Evolutionary conservation across 2,113 vertebrate genomes (phyloP), one percentile per base, ranked within the genome.

Genomic region (Dicerorhinus sumatrensis): DNA sequence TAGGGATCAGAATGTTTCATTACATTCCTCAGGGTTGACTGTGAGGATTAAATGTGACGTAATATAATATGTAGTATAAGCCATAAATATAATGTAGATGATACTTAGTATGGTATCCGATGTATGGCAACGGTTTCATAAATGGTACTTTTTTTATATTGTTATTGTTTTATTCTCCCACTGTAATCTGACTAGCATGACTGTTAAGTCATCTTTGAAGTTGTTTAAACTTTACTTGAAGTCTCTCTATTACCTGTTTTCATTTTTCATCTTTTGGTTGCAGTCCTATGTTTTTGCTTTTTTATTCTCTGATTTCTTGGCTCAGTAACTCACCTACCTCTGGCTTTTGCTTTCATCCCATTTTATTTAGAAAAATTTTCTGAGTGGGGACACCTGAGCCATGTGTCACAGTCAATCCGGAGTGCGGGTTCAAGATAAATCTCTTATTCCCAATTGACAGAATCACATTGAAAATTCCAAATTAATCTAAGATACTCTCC

Each of bases 401-500:
- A 91, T 72, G 20, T 25, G n/a, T 91, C 90, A 94, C 33, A 97
- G 60, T 81, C 86, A 95, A 89, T 73, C 27, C 79, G 14, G n/a
- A 85, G 62, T 69, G 62, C 23, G 33, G 9, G 20, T 76, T 92
- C 48, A n/a, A 81, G 48, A 95, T 70, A 95, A 95, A 81, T 73
- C 69, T 88, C 85, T 51, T 89, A 92, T 51, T 95, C 82, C 70
- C 67, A 82, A 65, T 27, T 88, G 87, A 56, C 21, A 90, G 80
- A 88, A 96, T 42, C 73, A 79, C 1, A 42, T 84, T 82, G 72
- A 95, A 95, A 97, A 95, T n/a, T 87, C 21, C 6, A 65, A 83
- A 96, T 96, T 95, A 96, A 97, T 95, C 95, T 83, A 92, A 93
- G 42, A 92, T 75, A 23, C 31, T 96, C 62, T 95, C 48, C 27